Evolutionary conservation across 1,140 invertebrate genomes (phyloP), one percentile per base, ranked within the genome.

Genomic region (Philotrypesis tridentata): DNA sequence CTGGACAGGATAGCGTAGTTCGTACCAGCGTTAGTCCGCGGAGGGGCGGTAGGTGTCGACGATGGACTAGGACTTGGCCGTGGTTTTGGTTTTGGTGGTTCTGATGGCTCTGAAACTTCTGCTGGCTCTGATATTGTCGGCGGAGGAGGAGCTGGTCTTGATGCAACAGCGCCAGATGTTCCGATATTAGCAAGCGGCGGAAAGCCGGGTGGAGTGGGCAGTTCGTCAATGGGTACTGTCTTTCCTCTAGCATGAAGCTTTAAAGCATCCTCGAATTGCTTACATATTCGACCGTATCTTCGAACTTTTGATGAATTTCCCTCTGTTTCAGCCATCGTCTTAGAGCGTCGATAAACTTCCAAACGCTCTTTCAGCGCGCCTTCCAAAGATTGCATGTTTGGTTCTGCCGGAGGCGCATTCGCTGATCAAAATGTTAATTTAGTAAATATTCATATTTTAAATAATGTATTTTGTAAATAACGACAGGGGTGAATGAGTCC

Each of bases 201-300:
- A 86, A 94, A 94, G 87, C 97, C 98, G 67, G 97, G 97, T 21
- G 98, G 98, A 31, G 94, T 94, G 0, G 98, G 98, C 72, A 99
- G 89, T 84, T 98, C 97, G 78, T 98, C 97, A 80, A 95, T 93
- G 61, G 95, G 92, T 23, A 98, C 92, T 0, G 95, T 91, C 89
- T 95, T 96, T 7, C 97, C 97, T 14, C 94, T 94, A 85, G 95
- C 95, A 84, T 96, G 92, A 12, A 93, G 87, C 91, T 95, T 96
- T 63, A 99, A 95, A 14, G 98, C 98, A 88, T 97, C 95, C 90
- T 97, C 94, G 89, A 97, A 99, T 92, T 99, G 97, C 91, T 99
- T 99, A 27, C 97, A 96, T 87, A 99, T 98, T 80, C 98, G 93
- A 0, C 96, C 96, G 92, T 98, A 96, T 84, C 97, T 93, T 82